Evolutionary conservation across 2,888 invertebrate genomes (phyloP), one percentile per base, ranked within the genome.

Genomic region (Hyposoter dolosus): DNA sequence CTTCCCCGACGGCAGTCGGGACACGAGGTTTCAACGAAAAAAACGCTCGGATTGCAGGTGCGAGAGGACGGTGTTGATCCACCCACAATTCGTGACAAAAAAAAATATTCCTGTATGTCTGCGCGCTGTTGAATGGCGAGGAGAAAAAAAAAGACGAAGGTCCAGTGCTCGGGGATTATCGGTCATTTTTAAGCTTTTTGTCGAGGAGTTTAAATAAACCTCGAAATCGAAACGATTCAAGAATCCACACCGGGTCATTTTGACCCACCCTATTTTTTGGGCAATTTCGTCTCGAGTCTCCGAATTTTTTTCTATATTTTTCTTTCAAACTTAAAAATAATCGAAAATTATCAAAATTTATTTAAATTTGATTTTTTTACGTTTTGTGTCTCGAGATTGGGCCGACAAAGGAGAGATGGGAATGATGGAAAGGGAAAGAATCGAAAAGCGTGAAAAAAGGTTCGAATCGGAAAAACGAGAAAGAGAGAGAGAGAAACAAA

Each of bases 1-100:
- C 71, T 88, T 88, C 88, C 82, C 84, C 83, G 77, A 56, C 60
- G 50, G 60, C 84, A 80, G 65, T 50, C 45, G 60, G 68, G 69
- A 68, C 23, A 66, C 45, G 68, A n/a, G 83, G 66, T 82, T 28
- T 4, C 28, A 60, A 60, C 28, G 23, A 74, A 80, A 82, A 87
- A 89, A 88, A 84, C 87, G 87, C 82, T 88, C 84, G 80, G 81
- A 82, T 79, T 87, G 79, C 88, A 88, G 88, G 87, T 88, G 83
- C 86, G 82, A 81, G 82, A 77, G 78, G 80, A 82, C 76, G 76
- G 76, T 80, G 72, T 88, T 82, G 80, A 79, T 83, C 79, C 60
- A 35, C 50, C 83, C 63, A 63, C 45, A 60, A 76, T 71, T 76
- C 43, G 74, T 28, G 74, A 81, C 43, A 50, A 65, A 76, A 40